A percentile compares a stretch with the other conserved stretches of the same genome.
Conservation (phyloP, 2,113 vertebrate species). For the Lophotis ruficrista region DNA sequence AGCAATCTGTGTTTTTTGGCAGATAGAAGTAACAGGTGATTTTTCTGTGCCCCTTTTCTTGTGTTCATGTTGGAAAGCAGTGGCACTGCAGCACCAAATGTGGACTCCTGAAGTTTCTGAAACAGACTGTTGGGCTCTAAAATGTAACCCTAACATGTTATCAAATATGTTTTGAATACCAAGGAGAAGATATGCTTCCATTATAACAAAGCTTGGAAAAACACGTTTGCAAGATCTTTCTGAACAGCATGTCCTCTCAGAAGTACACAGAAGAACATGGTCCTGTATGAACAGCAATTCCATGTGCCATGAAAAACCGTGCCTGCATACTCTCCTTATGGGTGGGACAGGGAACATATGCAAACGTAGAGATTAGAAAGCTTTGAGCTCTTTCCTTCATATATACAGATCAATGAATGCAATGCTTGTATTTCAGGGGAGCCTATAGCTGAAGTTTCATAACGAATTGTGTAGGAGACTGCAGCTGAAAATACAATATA, state of each 20-base stretch:
- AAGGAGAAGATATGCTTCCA: neutral
- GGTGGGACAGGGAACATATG: neutral
- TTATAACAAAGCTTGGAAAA: neutral
- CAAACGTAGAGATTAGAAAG: rapidly evolving
- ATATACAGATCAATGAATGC: neutral
- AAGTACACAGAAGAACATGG: rapidly evolving
- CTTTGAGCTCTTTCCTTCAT: neutral
- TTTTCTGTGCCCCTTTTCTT: neutral
- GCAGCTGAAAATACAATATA: neutral
- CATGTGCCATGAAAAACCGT: rapidly evolving
- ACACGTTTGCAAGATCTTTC: neutral
- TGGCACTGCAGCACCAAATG: neutral
- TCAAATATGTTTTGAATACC: neutral
- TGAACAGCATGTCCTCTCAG: neutral
- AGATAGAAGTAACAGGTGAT: neutral
- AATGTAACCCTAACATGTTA: neutral
- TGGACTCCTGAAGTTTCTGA: neutral
- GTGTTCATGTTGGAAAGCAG: neutral
- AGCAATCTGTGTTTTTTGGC: neutral
- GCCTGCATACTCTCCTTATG: rapidly evolving
- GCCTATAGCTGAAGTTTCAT: neutral
- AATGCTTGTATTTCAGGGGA: neutral
- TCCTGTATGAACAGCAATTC: neutral
- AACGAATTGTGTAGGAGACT: neutral
- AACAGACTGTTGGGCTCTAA: neutral